Percentiles rank a stretch among this genome's conserved stretches.
Evolutionary conservation across 2,797 vertebrate species (phyloP).

Genomic region (Mus minutoides): DNA sequence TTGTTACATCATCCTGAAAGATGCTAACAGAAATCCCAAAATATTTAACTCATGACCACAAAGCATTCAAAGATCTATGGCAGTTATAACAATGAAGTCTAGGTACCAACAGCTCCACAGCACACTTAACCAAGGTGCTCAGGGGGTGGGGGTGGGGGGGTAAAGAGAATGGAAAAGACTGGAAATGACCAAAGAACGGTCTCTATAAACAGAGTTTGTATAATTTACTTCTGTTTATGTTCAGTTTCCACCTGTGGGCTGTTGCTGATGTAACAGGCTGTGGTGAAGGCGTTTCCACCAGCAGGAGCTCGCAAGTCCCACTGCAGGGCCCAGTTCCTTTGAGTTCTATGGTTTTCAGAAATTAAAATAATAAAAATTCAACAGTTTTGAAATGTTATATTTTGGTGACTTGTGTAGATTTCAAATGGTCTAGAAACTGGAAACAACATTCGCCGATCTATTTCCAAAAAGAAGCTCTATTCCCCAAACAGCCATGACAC

Average conservation of each 20-base stretch:
- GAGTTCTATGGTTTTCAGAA: background rate
- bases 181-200: slow-evolving; percentile 1
- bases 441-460: background rate
- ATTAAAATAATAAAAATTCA: background rate
- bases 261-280: background rate
- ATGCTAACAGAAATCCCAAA: background rate
- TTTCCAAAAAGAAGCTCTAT: background rate
- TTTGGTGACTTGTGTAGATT: slow-evolving; percentile 1
- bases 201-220: slow-evolving; percentile 22
- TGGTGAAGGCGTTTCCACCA: slow-evolving; percentile 4
- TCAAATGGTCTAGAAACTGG: background rate
- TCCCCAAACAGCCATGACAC: background rate
- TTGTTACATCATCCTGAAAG: background rate
- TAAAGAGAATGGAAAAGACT: background rate
- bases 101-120: background rate
- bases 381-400: background rate
- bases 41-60: background rate
- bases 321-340: background rate
- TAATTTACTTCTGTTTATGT: slow-evolving; percentile 44
- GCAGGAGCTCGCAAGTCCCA: background rate
- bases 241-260: slow-evolving; percentile 34
- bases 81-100: background rate
- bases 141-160: background rate
- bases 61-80: background rate
- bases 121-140: background rate